Base-by-base conservation (phyloP, 2,888 invertebrate genomes). In the Oxytorus armatus region DNA sequence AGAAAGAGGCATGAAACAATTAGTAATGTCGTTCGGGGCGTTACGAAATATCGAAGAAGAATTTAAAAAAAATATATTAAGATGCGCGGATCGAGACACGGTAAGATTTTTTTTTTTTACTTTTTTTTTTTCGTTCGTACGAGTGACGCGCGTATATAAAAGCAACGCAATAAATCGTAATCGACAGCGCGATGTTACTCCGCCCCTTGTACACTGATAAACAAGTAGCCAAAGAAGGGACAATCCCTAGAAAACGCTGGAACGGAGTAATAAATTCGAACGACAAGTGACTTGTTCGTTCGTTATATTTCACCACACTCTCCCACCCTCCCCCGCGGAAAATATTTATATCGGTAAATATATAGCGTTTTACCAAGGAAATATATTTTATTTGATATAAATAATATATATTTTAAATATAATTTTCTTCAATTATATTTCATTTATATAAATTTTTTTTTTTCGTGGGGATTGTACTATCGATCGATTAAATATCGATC, bases 1-100 rank as follows among this genome's bases (percentile, higher is more conserved):
- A 92, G 80, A 90, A 91, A 87, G 79, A 85, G 87, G 83, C 85
- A 18, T 89, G 85, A 85, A 70, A n/a, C 1, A 25, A 55, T 14
- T 47, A 33, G n/a, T 1, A 36, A 53, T 25, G 14, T 23, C 69
- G 57, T 69, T 1, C 14, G 3, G 44, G 16, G 11, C 55, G 33
- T 55, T 29, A 14, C 57, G 44, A 14, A 63, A 25, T 16, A 36
- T 18, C 21, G 7, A 42, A 42, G 11, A 42, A 61, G n/a, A 29
- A 5, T 10, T 25, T 14, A 25, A 25, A 1, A 29, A 39, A 10
- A 18, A 18, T 0, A 44, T 23, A 7, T n/a, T 42, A 33, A 21
- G 36, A 14, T 36, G 36, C 23, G 25, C 47, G 16, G 11, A 47
- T 42, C 18, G 21, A 33, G 18, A 14, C 0, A n/a, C 36, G 10